Percentiles rank a stretch among this genome's conserved stretches.
Evolutionary conservation across 2,888 invertebrate genomes (phyloP).

Genomic region (Punctoribates punctum): DNA sequence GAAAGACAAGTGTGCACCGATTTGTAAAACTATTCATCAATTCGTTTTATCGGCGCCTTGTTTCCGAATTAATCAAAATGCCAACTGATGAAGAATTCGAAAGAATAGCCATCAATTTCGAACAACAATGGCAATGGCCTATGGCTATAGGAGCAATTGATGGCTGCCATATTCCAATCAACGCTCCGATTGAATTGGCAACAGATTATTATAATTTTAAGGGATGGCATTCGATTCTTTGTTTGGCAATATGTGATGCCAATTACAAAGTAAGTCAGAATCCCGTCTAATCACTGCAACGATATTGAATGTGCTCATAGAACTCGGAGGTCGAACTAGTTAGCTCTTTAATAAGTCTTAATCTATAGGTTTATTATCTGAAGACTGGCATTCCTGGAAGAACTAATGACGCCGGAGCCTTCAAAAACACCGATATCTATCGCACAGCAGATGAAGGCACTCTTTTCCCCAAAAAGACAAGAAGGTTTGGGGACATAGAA

Average conservation of each 20-base stretch:
- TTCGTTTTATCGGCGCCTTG: background rate
- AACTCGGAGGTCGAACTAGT: background rate
- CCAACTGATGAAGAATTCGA: background rate
- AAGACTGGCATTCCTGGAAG: background rate
- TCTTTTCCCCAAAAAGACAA: background rate
- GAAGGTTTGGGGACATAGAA: background rate
- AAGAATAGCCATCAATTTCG: background rate
- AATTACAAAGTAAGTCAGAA: background rate
- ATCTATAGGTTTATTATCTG: background rate
- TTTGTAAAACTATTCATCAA: background rate
- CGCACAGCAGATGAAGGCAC: background rate
- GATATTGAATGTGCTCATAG: too few relatives aligned
- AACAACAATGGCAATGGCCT: background rate
- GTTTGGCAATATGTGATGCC: conserved; percentile 18
- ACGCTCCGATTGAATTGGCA: background rate
- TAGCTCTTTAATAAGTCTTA: too few relatives aligned
- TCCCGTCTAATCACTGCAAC: too few relatives aligned
- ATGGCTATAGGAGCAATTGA: conserved; percentile 10
- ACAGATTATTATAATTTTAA: conserved; percentile 9
- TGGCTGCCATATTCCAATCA: background rate
- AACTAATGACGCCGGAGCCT: background rate
- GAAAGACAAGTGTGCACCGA: background rate
- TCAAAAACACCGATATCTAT: background rate
- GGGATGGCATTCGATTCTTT: background rate
- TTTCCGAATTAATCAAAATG: background rate